Evolutionary conservation across 1,140 invertebrate species (phyloP).

Genomic region (Cotesia typhae): DNA sequence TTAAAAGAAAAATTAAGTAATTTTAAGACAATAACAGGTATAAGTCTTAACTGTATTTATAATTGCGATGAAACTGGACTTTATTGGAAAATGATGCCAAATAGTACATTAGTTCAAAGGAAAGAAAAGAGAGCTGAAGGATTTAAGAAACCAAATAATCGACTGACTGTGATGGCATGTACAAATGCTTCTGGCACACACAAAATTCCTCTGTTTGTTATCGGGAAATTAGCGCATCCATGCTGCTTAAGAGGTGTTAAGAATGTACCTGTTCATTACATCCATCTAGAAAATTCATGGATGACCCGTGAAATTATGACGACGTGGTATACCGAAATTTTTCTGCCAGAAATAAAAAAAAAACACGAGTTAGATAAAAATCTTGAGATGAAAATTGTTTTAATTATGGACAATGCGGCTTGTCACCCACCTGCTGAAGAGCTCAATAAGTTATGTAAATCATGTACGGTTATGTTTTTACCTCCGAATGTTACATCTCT

Average conservation of each 20-base stretch:
- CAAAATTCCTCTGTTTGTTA: slow-evolving; percentile 17
- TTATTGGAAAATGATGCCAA: slow-evolving; percentile 12
- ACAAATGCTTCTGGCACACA: slow-evolving; percentile 3
- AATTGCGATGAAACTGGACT: slow-evolving; percentile 24
- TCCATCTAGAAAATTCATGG: background rate
- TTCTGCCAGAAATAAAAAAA: slow-evolving; percentile 15
- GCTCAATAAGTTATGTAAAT: background rate
- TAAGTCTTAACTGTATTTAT: slow-evolving; percentile 18
- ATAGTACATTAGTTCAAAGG: background rate
- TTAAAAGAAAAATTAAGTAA: background rate
- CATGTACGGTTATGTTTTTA: background rate
- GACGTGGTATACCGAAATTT: background rate
- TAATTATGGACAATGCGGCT: slow-evolving; percentile 10
- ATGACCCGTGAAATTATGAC: background rate
- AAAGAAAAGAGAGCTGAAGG: background rate
- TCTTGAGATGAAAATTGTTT: background rate
- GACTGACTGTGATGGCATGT: slow-evolving; percentile 15
- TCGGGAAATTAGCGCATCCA: slow-evolving; percentile 8
- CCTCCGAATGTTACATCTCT: background rate
- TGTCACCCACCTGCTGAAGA: slow-evolving; percentile 9
- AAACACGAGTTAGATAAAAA: slow-evolving; percentile 9
- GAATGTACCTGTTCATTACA: slow-evolving; percentile 14
- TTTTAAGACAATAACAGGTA: background rate
- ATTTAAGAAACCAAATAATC: slow-evolving; percentile 20
- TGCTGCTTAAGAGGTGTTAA: slow-evolving; percentile 2